Base-by-base conservation (phyloP, 2,888 invertebrate species). In the Agrochola lota region DNA sequence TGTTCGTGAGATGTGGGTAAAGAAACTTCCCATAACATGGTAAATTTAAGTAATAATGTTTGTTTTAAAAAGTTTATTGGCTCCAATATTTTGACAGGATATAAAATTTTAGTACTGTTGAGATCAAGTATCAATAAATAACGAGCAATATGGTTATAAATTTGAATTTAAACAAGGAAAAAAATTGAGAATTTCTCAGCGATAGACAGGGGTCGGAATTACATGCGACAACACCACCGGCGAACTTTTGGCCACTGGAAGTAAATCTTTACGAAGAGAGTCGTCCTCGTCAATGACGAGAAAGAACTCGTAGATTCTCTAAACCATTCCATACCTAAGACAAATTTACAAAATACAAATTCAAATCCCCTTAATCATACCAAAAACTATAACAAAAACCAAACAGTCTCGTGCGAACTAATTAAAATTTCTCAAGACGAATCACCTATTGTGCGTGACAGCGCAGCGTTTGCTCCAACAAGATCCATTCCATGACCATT, bases 391-490 rank as follows among this genome's bases (percentile, higher is more conserved):
- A 85, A 79, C 75, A 80, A 79, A 77, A 77, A 76, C 67, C 15
- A 63, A 3, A 8, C 72, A 35, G 77, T 78, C 87, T 90, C 93
- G 93, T 94, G 94, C 89, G 94, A 94, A 93, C 85, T 89, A 89
- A 91, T 92, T 90, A 90, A 92, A 83, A 91, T 92, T 91, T 91
- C 92, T 91, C 91, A 92, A 91, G 90, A 89, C 92, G 90, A 91
- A 91, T 91, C 89, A 81, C 74, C 92, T 88, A 94, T 94, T 95
- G 95, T 95, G 91, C 93, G 90, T 92, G 91, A 87, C 88, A 88
- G 83, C 84, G 83, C 85, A 84, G 87, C 90, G 90, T 93, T 92
- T 87, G 83, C 71, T 66, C 74, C 87, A 80, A 80, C 80, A 69
- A 86, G 88, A 88, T 89, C 87, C 88, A 90, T 90, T 88, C 88